Evolutionary conservation across 2,797 vertebrate species (phyloP).

Genomic region (Anabas testudineus): DNA sequence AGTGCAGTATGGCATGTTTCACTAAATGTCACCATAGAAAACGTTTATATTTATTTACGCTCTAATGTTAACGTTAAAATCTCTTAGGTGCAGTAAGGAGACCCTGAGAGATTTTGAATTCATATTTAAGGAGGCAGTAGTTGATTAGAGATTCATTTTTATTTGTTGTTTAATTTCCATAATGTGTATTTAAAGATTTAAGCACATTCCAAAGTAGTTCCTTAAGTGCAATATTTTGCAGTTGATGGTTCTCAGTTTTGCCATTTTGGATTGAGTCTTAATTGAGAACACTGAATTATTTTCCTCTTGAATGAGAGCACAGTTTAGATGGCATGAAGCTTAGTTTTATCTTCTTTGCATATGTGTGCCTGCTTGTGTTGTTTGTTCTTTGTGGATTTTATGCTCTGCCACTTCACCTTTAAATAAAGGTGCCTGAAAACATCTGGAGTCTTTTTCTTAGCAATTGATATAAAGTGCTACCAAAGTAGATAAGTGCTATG

Average conservation of each 20-base stretch:
- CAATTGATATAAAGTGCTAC: background rate
- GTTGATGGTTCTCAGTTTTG: conserved; percentile 72
- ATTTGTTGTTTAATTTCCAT: conserved; percentile 61
- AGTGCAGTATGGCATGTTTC: conserved; percentile 34
- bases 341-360: conserved; percentile 83
- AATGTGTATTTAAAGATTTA: conserved; percentile 73
- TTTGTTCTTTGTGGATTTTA: conserved; percentile 85
- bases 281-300: conserved; percentile 82
- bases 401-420: conserved; percentile 88
- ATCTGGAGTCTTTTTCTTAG: conserved; percentile 38
- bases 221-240: conserved; percentile 88
- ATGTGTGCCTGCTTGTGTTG: conserved; percentile 86
- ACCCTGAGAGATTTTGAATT: conserved; percentile 56
- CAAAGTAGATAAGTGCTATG: background rate
- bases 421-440: conserved; percentile 90
- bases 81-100: conserved; percentile 76
- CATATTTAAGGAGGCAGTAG: conserved; percentile 75
- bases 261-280: conserved; percentile 70
- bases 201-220: conserved; percentile 79
- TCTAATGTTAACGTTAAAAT: conserved; percentile 56
- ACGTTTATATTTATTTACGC: conserved; percentile 57
- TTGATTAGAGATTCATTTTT: conserved; percentile 41
- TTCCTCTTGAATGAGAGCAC: conserved; percentile 77
- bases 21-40: conserved; percentile 57
- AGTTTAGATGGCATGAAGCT: conserved; percentile 79